Percentiles rank a stretch among this genome's conserved stretches.
Evolutionary conservation across 2,797 vertebrate species (phyloP).

Genomic region (Ceyx erithaca): DNA sequence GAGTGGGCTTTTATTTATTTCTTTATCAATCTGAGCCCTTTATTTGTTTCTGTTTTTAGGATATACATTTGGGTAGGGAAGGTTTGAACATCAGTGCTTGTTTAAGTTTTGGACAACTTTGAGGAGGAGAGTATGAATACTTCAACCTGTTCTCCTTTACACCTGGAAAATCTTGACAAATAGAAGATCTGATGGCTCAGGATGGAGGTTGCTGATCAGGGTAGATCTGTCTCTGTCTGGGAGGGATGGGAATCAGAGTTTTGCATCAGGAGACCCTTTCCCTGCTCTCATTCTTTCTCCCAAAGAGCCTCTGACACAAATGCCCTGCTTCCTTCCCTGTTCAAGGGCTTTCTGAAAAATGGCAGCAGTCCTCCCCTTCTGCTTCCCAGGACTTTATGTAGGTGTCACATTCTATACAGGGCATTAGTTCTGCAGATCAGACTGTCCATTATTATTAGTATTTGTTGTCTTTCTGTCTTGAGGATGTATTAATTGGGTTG

Average conservation of each 20-base stretch:
- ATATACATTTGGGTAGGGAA: background rate
- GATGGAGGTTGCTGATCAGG: background rate
- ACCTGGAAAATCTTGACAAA: background rate
- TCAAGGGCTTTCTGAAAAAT: background rate
- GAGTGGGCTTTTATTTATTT: constrained; percentile 35
- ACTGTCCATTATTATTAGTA: background rate
- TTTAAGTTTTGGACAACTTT: background rate
- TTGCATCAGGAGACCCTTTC: background rate
- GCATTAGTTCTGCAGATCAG: background rate
- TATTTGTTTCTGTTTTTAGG: background rate
- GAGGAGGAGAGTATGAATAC: background rate
- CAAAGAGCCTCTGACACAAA: background rate
- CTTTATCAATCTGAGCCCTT: background rate
- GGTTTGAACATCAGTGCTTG: background rate
- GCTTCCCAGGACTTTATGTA: background rate
- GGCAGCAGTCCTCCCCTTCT: background rate
- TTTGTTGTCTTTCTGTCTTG: background rate
- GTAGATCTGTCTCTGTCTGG: background rate
- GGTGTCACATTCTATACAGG: background rate
- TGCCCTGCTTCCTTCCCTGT: background rate
- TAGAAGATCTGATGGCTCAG: background rate
- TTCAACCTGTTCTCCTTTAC: background rate
- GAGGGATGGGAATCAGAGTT: background rate
- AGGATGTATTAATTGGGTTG: background rate
- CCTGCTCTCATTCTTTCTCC: background rate